Percentiles rank a stretch among this genome's conserved stretches.
Evolutionary conservation across 1,140 invertebrate genomes (phyloP).

Genomic region (Platorchestia sp.): DNA sequence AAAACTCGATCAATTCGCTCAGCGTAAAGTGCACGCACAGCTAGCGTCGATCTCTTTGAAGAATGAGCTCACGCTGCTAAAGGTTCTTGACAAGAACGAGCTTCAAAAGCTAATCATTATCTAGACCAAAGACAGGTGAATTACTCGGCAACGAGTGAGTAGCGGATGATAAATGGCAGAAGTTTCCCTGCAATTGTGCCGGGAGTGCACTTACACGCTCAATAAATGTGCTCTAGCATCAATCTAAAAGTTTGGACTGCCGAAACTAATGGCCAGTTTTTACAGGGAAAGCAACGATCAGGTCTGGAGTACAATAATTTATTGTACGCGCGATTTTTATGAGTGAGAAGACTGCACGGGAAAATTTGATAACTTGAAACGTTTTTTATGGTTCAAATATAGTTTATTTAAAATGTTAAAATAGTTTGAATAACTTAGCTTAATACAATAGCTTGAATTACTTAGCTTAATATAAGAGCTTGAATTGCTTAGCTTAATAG

Average conservation of each 20-base stretch:
- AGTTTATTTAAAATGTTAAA: not conserved
- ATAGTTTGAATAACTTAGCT: not conserved
- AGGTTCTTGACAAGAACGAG: not conserved
- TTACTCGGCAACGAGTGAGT: not conserved
- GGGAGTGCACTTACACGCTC: not conserved
- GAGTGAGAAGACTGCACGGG: not conserved
- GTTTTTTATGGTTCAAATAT: not conserved
- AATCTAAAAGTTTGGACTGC: not conserved
- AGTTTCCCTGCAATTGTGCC: not conserved
- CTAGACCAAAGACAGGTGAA: not conserved
- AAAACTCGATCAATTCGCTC: not conserved
- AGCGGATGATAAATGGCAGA: not conserved
- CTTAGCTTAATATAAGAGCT: not conserved
- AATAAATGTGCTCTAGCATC: not conserved
- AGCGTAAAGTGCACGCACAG: not conserved
- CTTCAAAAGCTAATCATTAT: not conserved
- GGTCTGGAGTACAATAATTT: not conserved
- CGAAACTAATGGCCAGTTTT: not conserved
- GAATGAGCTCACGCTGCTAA: not conserved
- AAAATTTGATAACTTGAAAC: not conserved
- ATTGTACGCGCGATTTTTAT: not conserved
- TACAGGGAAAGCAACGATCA: not conserved
- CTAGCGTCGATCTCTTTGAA: not conserved
- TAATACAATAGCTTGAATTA: not conserved
- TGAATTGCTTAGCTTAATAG: not conserved